Evolutionary conservation across 2,113 vertebrate genomes (phyloP), one percentile per base, ranked within the genome.

Genomic region (Strix aluco): DNA sequence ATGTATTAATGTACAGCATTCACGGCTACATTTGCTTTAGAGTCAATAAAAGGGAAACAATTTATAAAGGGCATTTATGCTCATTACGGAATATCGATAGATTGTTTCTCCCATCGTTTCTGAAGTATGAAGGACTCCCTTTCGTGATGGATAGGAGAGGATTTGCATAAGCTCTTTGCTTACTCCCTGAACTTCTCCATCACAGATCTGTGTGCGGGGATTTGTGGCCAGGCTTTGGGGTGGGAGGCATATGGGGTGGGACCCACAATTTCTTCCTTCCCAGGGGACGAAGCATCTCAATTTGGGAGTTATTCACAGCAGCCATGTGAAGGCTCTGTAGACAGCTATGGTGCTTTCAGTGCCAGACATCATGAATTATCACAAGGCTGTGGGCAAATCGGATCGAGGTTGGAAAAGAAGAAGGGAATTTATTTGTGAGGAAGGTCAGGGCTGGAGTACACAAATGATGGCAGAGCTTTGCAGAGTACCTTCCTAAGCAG

Each of bases 31-130:
- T 97, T 98, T 98, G 97, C 96, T 98, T 98, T 97, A 92, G 88
- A 97, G 97, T 98, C 97, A 98, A 98, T 98, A 98, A 98, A 98
- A 98, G 95, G 94, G 96, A 98, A 97, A 97, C 94, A 97, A 96
- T 97, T 97, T 97, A 98, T 98, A 97, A 90, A 96, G 96, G 89
- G 86, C 74, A 82, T 91, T 97, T 95, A 94, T 96, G 94, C 93
- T 90, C 89, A 97, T 97, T 96, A 96, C 36, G 23, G 96, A 95
- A 96, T 98, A 97, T 98, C 93, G 91, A 96, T 96, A 97, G 87
- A 97, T 93, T 96, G 94, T 96, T 97, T 97, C 94, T 96, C 93
- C 92, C 95, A 92, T 96, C 86, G 23, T 72, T 91, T 96, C 85
- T 94, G 95, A 91, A 95, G 84, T 96, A 95, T 97, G 95, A 97